Percentiles rank a stretch among this genome's conserved stretches.
Evolutionary conservation across 2,888 invertebrate species (phyloP).

Genomic region (Drosophila conformis): DNA sequence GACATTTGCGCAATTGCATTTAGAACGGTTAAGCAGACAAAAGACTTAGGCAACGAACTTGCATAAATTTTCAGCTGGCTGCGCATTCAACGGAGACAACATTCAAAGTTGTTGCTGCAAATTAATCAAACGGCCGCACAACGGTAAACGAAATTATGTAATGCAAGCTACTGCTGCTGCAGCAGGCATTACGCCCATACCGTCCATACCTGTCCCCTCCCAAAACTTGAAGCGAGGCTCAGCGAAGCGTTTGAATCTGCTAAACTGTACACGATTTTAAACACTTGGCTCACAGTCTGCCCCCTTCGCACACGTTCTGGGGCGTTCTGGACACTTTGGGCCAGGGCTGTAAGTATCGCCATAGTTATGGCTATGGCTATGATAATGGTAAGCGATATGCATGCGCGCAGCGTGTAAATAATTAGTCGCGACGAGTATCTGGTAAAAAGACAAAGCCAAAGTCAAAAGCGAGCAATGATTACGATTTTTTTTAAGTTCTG

Average conservation of each 20-base stretch:
- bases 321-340: conserved; percentile 53
- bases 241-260: conserved; percentile 72
- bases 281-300: conserved; percentile 54
- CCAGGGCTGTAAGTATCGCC: conserved; percentile 38
- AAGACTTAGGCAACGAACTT: conserved; percentile 71
- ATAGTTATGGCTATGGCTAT: conserved; percentile 22
- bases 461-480: conserved; percentile 55
- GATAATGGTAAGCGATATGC: conserved; percentile 75
- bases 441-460: conserved; percentile 41
- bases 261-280: conserved; percentile 74
- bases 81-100: conserved; percentile 59
- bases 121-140: conserved; percentile 71
- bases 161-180: conserved; percentile 41
- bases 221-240: conserved; percentile 31
- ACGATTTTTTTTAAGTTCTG: conserved; percentile 35
- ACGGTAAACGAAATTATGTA: conserved; percentile 76
- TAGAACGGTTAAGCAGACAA: conserved; percentile 70
- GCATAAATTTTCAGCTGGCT: conserved; percentile 68
- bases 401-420: conserved; percentile 74
- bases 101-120: conserved; percentile 41
- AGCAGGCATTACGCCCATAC: conserved; percentile 6
- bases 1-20: conserved; percentile 62
- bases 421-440: conserved; percentile 55
- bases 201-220: neutral
- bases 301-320: neutral